Evolutionary conservation across 1,140 invertebrate species (phyloP).

Genomic region (Leptonema lineaticorne): DNA sequence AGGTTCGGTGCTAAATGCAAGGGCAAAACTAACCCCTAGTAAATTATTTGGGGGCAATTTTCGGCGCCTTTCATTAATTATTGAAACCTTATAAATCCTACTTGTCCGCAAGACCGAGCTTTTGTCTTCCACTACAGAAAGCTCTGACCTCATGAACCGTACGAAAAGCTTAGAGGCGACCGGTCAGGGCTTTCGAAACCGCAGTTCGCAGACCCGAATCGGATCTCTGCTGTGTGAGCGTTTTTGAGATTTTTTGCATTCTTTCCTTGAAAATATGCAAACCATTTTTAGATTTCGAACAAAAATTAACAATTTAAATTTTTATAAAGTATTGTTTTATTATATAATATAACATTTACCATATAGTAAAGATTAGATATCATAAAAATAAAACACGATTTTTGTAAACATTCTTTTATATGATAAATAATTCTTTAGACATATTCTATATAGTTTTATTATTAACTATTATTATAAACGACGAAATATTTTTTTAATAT

Average conservation of each 20-base stretch:
- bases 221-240: background rate
- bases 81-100: slow-evolving; percentile 26
- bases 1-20: background rate
- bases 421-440: too few species aligned
- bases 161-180: background rate
- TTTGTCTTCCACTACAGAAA: slow-evolving; percentile 14
- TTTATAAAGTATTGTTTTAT: too few species aligned
- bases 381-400: too few species aligned
- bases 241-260: background rate
- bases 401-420: too few species aligned
- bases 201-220: background rate
- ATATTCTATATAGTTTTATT: too few species aligned
- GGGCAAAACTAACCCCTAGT: background rate
- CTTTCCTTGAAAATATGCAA: too few species aligned
- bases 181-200: background rate
- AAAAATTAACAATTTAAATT: too few species aligned
- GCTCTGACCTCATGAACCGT: slow-evolving; percentile 8
- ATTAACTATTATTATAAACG: too few species aligned
- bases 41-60: slow-evolving; percentile 19
- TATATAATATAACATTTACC: too few species aligned
- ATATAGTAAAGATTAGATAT: too few species aligned
- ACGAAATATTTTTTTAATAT: too few species aligned
- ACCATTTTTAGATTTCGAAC: too few species aligned
- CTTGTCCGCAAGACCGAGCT: slow-evolving; percentile 24
- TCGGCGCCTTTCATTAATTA: slow-evolving; percentile 21